Percentiles rank a stretch among this genome's conserved stretches.
These are phyloP conservation scores for Troides helena DNA, from an alignment of 2,888 invertebrate genomes.

Conservation along the genomic window DNA sequence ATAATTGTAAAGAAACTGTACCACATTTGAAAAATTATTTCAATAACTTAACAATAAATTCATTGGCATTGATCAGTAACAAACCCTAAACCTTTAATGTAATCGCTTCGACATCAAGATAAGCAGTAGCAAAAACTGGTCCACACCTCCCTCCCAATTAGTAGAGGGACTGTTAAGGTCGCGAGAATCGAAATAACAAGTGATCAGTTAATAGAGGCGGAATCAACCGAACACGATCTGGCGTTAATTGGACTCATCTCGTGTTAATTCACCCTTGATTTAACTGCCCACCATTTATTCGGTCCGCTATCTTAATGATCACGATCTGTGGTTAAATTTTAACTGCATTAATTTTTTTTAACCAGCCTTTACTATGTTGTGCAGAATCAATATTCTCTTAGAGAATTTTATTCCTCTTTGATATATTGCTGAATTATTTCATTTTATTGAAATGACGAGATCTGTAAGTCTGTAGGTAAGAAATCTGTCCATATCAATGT, in stretches of 20 bases:
- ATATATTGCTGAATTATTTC: no score
- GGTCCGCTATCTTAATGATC: constrained; percentile 12
- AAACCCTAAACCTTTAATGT: background rate
- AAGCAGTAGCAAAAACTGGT: constrained; percentile 10
- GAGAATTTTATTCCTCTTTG: background rate
- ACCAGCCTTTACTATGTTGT: background rate
- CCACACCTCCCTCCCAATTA: constrained; percentile 16
- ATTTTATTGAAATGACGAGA: no score
- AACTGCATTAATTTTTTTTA: background rate
- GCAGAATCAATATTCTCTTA: background rate
- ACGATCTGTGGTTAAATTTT: background rate
- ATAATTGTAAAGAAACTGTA: background rate
- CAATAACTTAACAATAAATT: background rate
- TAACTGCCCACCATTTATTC: constrained; percentile 25
- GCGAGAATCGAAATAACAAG: constrained; percentile 20
- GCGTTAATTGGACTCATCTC: constrained; percentile 26
- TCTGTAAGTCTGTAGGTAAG: no score
- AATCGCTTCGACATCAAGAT: constrained; percentile 4
- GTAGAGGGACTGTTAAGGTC: constrained; percentile 7
- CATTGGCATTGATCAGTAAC: background rate
- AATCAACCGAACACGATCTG: constrained; percentile 25
- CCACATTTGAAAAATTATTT: background rate
- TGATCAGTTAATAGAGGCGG: constrained; percentile 25
- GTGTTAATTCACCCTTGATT: constrained; percentile 21
- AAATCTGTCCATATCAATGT: no score